phyloP scores from a whole-genome alignment of 2,888 invertebrate genomes.

The Platycnemis pennipes region DNA sequence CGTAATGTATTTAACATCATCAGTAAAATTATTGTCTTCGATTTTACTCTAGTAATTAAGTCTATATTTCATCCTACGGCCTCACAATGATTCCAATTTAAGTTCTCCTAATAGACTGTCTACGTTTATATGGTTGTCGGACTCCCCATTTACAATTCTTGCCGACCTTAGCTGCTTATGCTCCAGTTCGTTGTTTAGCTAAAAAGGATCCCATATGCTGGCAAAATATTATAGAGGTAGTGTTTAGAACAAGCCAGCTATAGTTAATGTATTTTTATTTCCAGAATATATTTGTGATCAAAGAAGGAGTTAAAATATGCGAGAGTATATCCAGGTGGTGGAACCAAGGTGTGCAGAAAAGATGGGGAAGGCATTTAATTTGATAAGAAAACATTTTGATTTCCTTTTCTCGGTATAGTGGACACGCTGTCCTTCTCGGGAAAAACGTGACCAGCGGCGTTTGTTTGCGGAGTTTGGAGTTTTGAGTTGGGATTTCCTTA shows the following conservation, averaged over 20 bases:
- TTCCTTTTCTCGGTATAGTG: background rate
- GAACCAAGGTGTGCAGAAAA: background rate
- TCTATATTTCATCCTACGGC: no score
- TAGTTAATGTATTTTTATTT: background rate
- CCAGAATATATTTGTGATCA: background rate
- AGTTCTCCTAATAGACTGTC: no score
- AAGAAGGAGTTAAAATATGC: background rate
- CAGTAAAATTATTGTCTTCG: no score
- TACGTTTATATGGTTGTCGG: no score
- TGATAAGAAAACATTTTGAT: constrained; percentile 27
- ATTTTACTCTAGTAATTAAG: no score
- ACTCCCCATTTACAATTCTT: no score
- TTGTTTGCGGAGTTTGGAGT: background rate
- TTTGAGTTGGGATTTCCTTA: background rate
- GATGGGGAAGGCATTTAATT: background rate
- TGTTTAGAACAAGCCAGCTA: background rate
- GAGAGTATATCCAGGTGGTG: background rate
- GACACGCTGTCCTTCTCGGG: background rate
- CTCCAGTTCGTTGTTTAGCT: no score
- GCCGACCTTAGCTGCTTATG: no score
- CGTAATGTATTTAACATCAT: no score
- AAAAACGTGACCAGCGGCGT: background rate
- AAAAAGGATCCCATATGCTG: no score
- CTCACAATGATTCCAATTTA: no score
- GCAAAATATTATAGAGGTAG: no score